These are phyloP conservation scores for Thelaira solivaga DNA, from an alignment of 2,888 invertebrate species.

Conservation along the genomic window DNA sequence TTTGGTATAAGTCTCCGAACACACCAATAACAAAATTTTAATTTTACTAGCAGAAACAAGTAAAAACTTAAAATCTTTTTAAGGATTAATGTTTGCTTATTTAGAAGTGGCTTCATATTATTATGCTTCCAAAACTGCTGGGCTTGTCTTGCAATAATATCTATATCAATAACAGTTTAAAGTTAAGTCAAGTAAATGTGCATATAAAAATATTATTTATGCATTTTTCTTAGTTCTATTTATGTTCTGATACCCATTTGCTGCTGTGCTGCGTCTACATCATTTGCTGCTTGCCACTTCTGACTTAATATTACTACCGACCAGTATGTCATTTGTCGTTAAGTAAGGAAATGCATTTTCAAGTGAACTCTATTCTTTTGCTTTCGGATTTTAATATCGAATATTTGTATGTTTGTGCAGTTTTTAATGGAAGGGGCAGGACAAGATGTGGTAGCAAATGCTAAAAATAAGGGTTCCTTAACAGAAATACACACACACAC, in stretches of 20 bases:
- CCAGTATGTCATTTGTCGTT: slow-evolving; percentile 60
- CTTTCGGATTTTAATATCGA: slow-evolving; percentile 17
- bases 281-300: neutral
- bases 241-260: neutral
- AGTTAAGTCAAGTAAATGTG: slow-evolving; percentile 30
- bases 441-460: neutral
- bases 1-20: too few species aligned
- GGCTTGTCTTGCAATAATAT: slow-evolving; percentile 65
- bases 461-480: neutral
- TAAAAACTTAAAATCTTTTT: too few species aligned
- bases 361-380: slow-evolving; percentile 49
- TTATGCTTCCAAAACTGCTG: neutral
- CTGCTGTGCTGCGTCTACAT: neutral
- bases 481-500: slow-evolving; percentile 17
- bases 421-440: neutral
- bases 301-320: slow-evolving; percentile 11
- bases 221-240: slow-evolving; percentile 13
- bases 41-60: too few species aligned
- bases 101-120: too few species aligned
- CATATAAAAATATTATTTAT: slow-evolving; percentile 36
- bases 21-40: too few species aligned
- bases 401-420: slow-evolving; percentile 2
- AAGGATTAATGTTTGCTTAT: too few species aligned
- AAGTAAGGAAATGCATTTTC: slow-evolving; percentile 72
- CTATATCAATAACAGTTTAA: slow-evolving; percentile 74